phyloP scores from a whole-genome alignment of 2,113 vertebrate genomes.

The Peromyscus maniculatus region DNA sequence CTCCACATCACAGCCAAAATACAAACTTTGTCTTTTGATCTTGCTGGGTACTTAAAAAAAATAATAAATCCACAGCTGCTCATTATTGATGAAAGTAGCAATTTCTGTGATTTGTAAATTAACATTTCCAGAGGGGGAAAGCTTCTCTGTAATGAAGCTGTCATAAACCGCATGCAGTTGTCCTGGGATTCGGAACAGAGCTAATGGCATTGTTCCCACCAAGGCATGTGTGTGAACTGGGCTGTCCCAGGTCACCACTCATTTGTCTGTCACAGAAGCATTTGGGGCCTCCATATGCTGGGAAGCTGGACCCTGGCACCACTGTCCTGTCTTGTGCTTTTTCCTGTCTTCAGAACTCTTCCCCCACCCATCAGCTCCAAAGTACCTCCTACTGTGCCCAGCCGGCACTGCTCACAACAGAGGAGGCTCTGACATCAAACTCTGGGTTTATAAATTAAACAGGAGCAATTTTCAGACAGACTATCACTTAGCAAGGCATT shows the following conservation, averaged over 20 bases:
- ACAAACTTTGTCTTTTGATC: background rate
- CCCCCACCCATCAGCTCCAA: background rate
- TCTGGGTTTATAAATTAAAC: background rate
- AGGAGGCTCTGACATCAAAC: background rate
- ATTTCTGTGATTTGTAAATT: conserved; percentile 49
- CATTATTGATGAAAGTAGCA: conserved; percentile 24
- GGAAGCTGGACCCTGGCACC: background rate
- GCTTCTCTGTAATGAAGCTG: conserved; percentile 33
- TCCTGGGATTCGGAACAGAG: background rate
- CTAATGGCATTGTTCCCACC: background rate
- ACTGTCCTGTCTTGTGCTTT: rapidly evolving
- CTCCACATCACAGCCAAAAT: background rate
- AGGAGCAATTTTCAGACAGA: background rate
- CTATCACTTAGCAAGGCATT: background rate
- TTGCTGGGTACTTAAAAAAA: background rate
- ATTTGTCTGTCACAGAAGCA: background rate
- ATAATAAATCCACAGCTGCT: background rate
- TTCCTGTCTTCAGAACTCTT: background rate
- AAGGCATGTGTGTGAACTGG: rapidly evolving
- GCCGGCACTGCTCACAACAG: background rate
- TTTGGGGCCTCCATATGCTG: rapidly evolving
- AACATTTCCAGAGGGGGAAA: conserved; percentile 55
- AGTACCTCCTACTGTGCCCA: background rate
- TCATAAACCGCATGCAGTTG: background rate
- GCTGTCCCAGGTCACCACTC: background rate